phyloP scores from a whole-genome alignment of 2,113 vertebrate genomes.

The Mionectes macconnelli region DNA sequence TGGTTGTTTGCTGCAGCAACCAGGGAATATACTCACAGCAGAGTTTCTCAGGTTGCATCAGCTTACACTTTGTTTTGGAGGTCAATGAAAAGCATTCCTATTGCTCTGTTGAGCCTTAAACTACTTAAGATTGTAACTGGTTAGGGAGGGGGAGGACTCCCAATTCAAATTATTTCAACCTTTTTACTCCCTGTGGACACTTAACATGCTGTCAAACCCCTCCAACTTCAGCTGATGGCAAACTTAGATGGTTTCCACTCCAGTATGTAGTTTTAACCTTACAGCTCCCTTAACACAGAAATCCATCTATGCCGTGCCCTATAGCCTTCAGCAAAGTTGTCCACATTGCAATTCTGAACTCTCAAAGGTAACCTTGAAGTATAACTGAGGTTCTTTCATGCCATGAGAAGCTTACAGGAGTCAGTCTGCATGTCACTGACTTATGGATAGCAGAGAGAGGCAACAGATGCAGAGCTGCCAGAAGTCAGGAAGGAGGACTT shows the following conservation, averaged over 20 bases:
- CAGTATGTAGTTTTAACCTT: neutral
- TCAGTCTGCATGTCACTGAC: neutral
- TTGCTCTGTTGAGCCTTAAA: conserved; percentile 34
- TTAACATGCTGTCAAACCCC: neutral
- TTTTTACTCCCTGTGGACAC: neutral
- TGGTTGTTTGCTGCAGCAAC: neutral
- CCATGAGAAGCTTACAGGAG: neutral
- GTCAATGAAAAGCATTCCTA: neutral
- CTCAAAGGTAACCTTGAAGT: conserved; percentile 24
- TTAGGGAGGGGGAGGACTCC: neutral
- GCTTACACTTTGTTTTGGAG: conserved; percentile 28
- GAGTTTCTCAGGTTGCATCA: neutral
- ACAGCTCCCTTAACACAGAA: conserved; percentile 3
- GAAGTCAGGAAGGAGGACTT: neutral
- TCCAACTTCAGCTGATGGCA: neutral
- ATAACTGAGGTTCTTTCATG: neutral
- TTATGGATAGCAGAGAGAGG: neutral
- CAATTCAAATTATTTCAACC: conserved; percentile 52
- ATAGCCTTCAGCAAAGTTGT: conserved; percentile 34
- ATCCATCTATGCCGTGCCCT: neutral
- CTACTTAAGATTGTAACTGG: neutral
- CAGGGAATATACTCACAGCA: neutral
- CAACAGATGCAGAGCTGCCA: neutral
- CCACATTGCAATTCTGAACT: neutral
- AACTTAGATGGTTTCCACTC: neutral